Evolutionary conservation across 2,888 invertebrate species (phyloP).

Genomic region (Epirrhoe alternata): DNA sequence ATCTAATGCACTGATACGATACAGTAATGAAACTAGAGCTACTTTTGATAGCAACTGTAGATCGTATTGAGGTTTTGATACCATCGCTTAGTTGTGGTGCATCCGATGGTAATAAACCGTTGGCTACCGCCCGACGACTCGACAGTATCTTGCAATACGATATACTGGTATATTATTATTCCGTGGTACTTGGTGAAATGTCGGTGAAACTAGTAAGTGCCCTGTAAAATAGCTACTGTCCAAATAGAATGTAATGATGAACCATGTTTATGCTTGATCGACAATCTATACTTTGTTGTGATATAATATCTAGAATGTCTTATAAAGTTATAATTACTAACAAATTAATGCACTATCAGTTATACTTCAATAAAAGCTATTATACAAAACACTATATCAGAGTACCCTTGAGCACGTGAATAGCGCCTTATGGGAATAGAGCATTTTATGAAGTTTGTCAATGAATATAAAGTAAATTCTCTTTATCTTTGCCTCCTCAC

Average conservation of each 20-base stretch:
- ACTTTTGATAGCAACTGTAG: slow-evolving; percentile 6
- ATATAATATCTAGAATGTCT: too few relatives aligned
- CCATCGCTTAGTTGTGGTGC: slow-evolving; percentile 23
- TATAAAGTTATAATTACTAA: too few relatives aligned
- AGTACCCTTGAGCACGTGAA: neutral
- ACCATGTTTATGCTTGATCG: too few relatives aligned
- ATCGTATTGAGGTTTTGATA: slow-evolving; percentile 20
- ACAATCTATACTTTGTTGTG: too few relatives aligned
- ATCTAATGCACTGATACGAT: neutral
- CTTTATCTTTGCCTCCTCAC: neutral
- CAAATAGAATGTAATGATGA: too few relatives aligned
- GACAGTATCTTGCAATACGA: slow-evolving; percentile 15
- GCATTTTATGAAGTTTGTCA: neutral
- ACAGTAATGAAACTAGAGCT: neutral
- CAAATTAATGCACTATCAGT: too few relatives aligned
- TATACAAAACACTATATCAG: neutral
- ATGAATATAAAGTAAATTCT: neutral
- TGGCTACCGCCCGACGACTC: slow-evolving; percentile 5
- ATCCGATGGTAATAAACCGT: slow-evolving; percentile 28
- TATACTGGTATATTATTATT: slow-evolving; percentile 4
- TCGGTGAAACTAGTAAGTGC: neutral
- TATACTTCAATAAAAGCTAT: too few relatives aligned
- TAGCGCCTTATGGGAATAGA: neutral
- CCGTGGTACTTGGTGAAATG: neutral
- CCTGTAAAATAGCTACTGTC: neutral